These are phyloP conservation scores for Cephus rjabovi DNA, from an alignment of 2,888 invertebrate genomes.

Conservation along the genomic window DNA sequence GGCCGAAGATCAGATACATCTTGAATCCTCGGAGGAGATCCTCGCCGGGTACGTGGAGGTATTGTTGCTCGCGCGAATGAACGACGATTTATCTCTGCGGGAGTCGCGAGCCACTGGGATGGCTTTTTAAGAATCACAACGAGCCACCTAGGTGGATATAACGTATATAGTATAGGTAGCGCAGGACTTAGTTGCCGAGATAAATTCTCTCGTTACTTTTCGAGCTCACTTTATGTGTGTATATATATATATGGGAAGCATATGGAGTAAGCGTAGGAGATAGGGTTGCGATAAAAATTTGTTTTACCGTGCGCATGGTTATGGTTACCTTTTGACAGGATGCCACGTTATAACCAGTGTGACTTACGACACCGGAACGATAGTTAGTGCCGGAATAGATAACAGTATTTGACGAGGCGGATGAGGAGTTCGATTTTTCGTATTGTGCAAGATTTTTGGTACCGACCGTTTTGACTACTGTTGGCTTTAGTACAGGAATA, in stretches of 20 bases:
- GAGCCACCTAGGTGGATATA: not conserved
- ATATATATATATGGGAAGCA: too few relatives aligned
- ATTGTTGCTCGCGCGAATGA: constrained; percentile 38
- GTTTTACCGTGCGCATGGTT: not conserved
- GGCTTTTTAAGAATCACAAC: not conserved
- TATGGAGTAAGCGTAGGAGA: not conserved
- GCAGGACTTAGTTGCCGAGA: not conserved
- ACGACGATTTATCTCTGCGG: constrained; percentile 43
- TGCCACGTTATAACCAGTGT: not conserved
- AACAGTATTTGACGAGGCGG: not conserved
- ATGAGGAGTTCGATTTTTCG: not conserved
- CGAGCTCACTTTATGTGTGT: not conserved
- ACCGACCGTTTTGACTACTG: not conserved
- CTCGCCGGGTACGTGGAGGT: not conserved
- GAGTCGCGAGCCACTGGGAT: constrained; percentile 17
- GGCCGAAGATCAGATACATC: constrained; percentile 41
- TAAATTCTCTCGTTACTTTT: not conserved
- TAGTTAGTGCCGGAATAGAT: not conserved
- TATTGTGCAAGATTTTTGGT: not conserved
- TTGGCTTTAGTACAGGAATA: not conserved
- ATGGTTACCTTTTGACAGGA: not conserved
- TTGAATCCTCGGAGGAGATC: not conserved
- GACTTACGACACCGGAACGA: not conserved
- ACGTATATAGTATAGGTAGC: not conserved
- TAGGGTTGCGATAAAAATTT: not conserved